Conservation (phyloP, 2,797 vertebrate species). For the Bradypodion ventrale region DNA sequence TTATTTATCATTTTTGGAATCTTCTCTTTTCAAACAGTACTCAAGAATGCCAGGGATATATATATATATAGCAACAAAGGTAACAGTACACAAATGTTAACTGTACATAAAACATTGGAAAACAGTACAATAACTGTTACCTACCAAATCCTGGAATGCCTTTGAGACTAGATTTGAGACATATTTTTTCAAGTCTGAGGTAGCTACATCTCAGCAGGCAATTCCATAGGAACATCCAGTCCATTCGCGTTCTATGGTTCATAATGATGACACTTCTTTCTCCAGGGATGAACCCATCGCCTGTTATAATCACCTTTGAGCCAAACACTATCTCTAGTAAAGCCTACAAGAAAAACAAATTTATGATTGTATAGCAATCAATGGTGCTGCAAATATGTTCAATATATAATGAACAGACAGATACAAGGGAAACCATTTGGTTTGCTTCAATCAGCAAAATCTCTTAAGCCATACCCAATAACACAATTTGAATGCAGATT, state of each 20-base stretch:
- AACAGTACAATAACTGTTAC: conserved; percentile 61
- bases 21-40: neutral
- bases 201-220: conserved; percentile 97
- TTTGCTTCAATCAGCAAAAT: neutral
- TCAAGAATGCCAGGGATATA: neutral
- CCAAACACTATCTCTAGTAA: conserved; percentile 94
- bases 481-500: neutral
- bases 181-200: conserved; percentile 96
- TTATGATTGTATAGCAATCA: conserved; percentile 6
- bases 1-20: neutral
- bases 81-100: neutral
- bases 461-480: neutral
- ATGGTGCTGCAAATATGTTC: neutral
- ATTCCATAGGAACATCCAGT: conserved; percentile 99
- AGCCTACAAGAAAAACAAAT: conserved; percentile 80
- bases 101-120: neutral
- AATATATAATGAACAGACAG: neutral
- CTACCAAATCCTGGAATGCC: conserved; percentile 94
- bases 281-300: conserved; percentile 94
- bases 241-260: conserved; percentile 97
- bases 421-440: neutral
- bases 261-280: conserved; percentile 98
- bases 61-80: no score
- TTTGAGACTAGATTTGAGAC: conserved; percentile 95
- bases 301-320: conserved; percentile 95